Conservation (phyloP, 1,140 invertebrate genomes). For the Galleria mellonella region DNA sequence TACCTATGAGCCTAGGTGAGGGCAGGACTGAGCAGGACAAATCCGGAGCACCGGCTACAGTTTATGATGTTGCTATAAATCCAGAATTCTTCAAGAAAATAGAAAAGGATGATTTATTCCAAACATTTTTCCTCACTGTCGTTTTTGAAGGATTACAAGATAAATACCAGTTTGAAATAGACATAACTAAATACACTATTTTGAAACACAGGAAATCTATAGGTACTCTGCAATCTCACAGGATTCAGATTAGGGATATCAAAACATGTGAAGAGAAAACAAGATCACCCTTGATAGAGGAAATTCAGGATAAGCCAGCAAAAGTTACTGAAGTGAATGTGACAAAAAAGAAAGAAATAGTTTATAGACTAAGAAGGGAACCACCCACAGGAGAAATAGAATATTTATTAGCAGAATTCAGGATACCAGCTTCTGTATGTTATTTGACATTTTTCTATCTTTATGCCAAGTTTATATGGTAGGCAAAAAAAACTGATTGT, state of each 20-base stretch:
- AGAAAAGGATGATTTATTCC: conserved; percentile 79
- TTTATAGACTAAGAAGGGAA: conserved; percentile 67
- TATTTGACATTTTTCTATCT: not conserved
- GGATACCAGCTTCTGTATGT: conserved; percentile 72
- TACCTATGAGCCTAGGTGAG: conserved; percentile 93
- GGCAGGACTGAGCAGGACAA: conserved; percentile 87
- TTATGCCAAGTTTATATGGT: too few species aligned
- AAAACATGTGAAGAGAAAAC: conserved; percentile 53
- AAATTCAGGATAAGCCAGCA: conserved; percentile 52
- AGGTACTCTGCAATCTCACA: conserved; percentile 83
- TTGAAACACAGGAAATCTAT: conserved; percentile 79
- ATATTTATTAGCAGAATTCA: conserved; percentile 74
- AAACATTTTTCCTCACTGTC: conserved; percentile 84
- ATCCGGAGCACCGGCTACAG: conserved; percentile 79
- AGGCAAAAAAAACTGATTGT: too few species aligned
- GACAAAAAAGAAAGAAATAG: conserved; percentile 34
- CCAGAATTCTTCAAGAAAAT: conserved; percentile 82
- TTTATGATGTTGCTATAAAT: conserved; percentile 87
- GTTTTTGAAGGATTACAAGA: conserved; percentile 80
- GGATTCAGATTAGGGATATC: conserved; percentile 80
- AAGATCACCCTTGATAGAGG: conserved; percentile 72
- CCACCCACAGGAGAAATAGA: conserved; percentile 61
- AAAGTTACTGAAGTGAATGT: conserved; percentile 27
- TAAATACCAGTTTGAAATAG: conserved; percentile 82
- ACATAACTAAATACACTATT: conserved; percentile 76